A percentile compares a stretch with the other conserved stretches of the same genome.
These are phyloP conservation scores for cat (Felis catus) DNA, from an alignment of 2,113 vertebrate genomes.

Conservation along the genomic window DNA sequence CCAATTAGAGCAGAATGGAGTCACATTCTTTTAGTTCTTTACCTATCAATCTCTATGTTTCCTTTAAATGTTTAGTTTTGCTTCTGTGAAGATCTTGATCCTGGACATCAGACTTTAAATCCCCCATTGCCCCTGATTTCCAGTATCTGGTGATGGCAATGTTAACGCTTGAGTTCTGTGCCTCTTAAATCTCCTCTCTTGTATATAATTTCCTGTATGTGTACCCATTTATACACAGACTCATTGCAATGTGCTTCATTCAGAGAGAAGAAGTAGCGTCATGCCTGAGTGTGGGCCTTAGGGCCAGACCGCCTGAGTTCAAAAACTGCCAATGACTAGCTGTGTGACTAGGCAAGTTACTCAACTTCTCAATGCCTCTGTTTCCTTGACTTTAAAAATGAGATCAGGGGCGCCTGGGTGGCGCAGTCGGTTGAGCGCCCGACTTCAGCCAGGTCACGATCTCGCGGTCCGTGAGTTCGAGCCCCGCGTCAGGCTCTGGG, in stretches of 20 bases:
- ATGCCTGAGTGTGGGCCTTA: neutral
- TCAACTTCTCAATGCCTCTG: constrained; percentile 6
- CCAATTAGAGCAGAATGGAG: neutral
- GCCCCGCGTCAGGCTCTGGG: too few species aligned
- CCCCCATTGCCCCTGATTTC: neutral
- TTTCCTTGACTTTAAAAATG: constrained; percentile 19
- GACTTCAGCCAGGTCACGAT: too few species aligned
- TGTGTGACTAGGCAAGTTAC: neutral
- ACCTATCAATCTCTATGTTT: neutral
- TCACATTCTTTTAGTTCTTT: neutral
- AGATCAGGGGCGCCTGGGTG: neutral
- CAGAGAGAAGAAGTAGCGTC: neutral
- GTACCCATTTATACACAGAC: neutral
- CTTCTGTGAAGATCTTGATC: neutral
- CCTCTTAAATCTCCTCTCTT: neutral
- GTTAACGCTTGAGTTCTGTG: neutral
- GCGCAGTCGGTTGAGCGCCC: too few species aligned
- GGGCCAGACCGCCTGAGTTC: neutral
- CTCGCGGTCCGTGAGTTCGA: too few species aligned
- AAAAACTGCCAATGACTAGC: neutral
- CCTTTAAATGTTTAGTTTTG: neutral
- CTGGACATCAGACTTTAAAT: neutral
- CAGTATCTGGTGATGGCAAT: neutral
- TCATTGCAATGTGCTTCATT: neutral
- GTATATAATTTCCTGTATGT: neutral